A percentile compares a stretch with the other conserved stretches of the same genome.
phyloP scores from a whole-genome alignment of 2,113 vertebrate species.

The Psettodes erumei region DNA sequence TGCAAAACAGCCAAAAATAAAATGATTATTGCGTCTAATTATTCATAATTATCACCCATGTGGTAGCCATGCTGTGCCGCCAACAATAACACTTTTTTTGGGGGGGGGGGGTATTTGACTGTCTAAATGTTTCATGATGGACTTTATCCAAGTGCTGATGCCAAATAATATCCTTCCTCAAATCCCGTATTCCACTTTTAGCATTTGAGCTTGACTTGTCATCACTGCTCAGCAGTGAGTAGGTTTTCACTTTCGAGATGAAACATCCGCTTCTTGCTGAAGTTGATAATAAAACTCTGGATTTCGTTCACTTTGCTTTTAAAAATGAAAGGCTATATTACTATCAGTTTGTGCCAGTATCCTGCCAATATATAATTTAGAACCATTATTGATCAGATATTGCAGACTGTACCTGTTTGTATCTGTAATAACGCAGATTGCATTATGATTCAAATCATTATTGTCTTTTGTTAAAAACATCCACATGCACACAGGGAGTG shows the following conservation, averaged over 20 bases:
- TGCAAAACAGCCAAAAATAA: constrained; percentile 16
- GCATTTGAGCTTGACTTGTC: constrained; percentile 6
- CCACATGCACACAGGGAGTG: background rate
- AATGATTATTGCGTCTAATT: constrained; percentile 29
- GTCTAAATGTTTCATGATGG: constrained; percentile 39
- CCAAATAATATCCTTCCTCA: constrained; percentile 22
- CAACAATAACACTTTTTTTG: background rate
- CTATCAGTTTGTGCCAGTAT: background rate
- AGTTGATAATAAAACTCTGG: too few relatives aligned
- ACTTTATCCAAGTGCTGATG: constrained; percentile 22
- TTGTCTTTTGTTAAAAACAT: constrained; percentile 10
- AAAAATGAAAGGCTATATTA: background rate
- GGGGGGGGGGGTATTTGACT: too few relatives aligned
- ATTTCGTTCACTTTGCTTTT: background rate
- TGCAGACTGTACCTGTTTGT: background rate
- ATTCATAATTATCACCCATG: constrained; percentile 47
- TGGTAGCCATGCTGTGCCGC: constrained; percentile 34
- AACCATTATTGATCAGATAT: background rate
- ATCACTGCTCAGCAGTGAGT: constrained; percentile 25
- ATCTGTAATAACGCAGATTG: constrained; percentile 10
- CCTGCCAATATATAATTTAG: background rate
- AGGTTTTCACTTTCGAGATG: constrained; percentile 7
- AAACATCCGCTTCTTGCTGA: constrained; percentile 1
- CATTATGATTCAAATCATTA: background rate
- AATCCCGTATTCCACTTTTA: background rate